Evolutionary conservation across 2,797 vertebrate genomes (phyloP).

Genomic region (Carduelis carduelis): DNA sequence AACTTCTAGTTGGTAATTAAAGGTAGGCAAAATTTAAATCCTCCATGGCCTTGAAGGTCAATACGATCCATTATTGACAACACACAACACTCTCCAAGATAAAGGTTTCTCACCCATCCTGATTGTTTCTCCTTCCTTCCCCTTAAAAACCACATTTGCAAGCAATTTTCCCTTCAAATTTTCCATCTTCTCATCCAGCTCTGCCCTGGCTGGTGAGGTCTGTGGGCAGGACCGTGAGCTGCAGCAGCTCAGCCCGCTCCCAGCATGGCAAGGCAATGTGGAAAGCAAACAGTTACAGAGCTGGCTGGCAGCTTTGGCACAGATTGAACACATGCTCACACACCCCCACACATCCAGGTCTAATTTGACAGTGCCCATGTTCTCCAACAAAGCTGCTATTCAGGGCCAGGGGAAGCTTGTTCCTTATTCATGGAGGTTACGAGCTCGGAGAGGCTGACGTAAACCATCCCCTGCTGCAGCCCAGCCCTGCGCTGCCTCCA

Average conservation of each 20-base stretch:
- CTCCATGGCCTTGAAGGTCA: not conserved
- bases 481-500: not conserved
- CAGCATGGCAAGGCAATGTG: not conserved
- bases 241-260: not conserved
- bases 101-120: not conserved
- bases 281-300: not conserved
- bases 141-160: not conserved
- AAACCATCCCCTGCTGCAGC: not conserved
- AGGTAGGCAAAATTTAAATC: not conserved
- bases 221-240: not conserved
- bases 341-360: not conserved
- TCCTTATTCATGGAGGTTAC: conserved; percentile 1
- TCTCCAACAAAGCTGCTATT: conserved; percentile 59
- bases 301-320: conserved; percentile 23
- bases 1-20: not conserved
- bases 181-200: not conserved
- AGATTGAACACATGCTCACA: not conserved
- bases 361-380: conserved; percentile 19
- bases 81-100: not conserved
- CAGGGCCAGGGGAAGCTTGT: conserved; percentile 15
- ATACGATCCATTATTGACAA: not conserved
- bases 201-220: not conserved
- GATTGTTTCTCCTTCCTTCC: not conserved
- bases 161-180: not conserved
- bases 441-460: conserved; percentile 30